Percentiles rank a stretch among this genome's conserved stretches.
Conservation (phyloP, 2,113 vertebrate species). For the Antennarius striatus region DNA sequence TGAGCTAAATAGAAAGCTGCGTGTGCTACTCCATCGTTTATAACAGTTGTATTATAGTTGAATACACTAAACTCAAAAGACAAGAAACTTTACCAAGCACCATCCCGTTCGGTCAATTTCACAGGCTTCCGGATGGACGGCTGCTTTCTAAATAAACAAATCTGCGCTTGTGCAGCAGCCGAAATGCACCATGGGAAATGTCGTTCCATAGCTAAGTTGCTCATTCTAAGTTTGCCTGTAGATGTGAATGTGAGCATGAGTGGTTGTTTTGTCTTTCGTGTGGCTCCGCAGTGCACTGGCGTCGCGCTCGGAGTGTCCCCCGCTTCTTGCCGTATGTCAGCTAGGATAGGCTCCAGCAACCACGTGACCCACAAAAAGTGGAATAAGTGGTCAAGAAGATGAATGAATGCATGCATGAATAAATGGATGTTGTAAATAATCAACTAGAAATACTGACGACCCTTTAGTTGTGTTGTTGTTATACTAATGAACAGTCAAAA, state of each 20-base stretch:
- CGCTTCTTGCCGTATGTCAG: too few species aligned
- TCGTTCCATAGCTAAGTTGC: slow-evolving; percentile 28
- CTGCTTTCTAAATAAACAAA: slow-evolving; percentile 61
- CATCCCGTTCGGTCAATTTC: slow-evolving; percentile 65
- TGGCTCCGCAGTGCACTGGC: too few species aligned
- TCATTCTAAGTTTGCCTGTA: too few species aligned
- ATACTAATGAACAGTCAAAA: slow-evolving; percentile 12
- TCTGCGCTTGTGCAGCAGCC: slow-evolving; percentile 58
- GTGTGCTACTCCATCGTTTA: not conserved
- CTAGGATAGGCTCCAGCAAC: too few species aligned
- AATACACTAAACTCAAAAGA: slow-evolving; percentile 25
- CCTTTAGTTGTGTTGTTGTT: slow-evolving; percentile 38
- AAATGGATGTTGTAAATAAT: not conserved
- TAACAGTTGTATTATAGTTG: not conserved
- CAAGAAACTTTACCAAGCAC: slow-evolving; percentile 71
- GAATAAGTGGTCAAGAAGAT: too few species aligned
- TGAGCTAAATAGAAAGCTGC: not conserved
- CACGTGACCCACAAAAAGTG: too few species aligned
- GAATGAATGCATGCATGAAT: too few species aligned
- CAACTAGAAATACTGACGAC: slow-evolving; percentile 28
- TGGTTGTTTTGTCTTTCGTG: too few species aligned
- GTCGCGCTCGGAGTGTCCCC: not conserved
- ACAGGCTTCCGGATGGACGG: slow-evolving; percentile 66
- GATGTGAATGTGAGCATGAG: too few species aligned
- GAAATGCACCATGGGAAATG: slow-evolving; percentile 51